A percentile compares a stretch with the other conserved stretches of the same genome.
Conservation (phyloP, 2,797 vertebrate genomes). For the Liparis tanakae region DNA sequence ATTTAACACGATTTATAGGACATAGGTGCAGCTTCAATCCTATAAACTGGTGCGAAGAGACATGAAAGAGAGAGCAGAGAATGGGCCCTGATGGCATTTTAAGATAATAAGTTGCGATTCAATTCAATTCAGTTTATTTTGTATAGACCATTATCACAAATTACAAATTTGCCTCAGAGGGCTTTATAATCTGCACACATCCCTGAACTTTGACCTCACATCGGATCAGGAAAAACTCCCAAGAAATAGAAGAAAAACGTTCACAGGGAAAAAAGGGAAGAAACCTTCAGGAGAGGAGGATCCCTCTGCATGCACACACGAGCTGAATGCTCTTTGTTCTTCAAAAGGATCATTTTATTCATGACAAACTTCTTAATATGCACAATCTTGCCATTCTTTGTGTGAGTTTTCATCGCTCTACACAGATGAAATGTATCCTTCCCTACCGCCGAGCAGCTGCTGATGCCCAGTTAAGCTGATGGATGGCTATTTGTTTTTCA, state of each 20-base stretch:
- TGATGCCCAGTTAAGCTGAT: slow-evolving; percentile 58
- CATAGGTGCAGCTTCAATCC: slow-evolving; percentile 72
- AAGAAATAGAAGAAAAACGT: too few relatives aligned
- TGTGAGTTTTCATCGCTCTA: slow-evolving; percentile 23
- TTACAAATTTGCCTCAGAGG: too few relatives aligned
- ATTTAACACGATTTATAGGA: slow-evolving; percentile 71
- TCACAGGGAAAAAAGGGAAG: too few relatives aligned
- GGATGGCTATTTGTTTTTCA: slow-evolving; percentile 36
- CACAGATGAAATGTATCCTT: slow-evolving; percentile 22
- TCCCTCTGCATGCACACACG: neutral
- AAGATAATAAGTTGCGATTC: too few relatives aligned
- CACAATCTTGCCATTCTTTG: neutral
- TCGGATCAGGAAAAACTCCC: too few relatives aligned
- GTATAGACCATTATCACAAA: too few relatives aligned
- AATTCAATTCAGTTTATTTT: too few relatives aligned
- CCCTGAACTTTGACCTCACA: too few relatives aligned
- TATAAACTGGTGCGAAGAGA: slow-evolving; percentile 54
- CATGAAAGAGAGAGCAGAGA: slow-evolving; percentile 44
- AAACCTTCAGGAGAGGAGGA: too few relatives aligned
- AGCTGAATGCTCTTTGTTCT: neutral
- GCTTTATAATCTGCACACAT: too few relatives aligned
- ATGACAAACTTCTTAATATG: neutral
- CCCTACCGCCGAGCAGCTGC: slow-evolving; percentile 56
- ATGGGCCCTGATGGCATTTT: slow-evolving; percentile 14
- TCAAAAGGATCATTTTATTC: neutral